Conservation (phyloP, 2,797 vertebrate genomes). For the Galagoides demidoff region DNA sequence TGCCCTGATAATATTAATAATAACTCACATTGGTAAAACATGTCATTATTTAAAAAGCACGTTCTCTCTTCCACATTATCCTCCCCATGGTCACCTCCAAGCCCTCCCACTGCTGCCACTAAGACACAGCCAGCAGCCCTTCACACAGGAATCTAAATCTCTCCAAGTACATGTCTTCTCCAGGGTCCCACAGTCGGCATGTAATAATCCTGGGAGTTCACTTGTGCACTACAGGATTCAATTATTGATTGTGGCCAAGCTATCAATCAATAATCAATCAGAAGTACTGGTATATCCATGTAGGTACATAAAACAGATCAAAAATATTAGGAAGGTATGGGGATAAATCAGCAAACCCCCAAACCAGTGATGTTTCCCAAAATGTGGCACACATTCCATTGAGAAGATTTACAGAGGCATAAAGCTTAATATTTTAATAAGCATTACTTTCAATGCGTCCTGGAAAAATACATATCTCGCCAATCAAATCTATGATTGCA, state of each 20-base stretch:
- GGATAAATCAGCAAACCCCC: not conserved
- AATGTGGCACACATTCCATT: not conserved
- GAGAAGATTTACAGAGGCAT: not conserved
- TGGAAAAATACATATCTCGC: not conserved
- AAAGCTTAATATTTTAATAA: not conserved
- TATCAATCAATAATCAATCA: not conserved
- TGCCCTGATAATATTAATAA: not conserved
- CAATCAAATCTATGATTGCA: not conserved
- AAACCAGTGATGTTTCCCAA: not conserved
- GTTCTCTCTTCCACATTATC: not conserved
- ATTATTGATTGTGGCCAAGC: not conserved
- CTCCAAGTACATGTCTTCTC: not conserved
- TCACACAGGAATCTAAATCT: not conserved
- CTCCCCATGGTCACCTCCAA: not conserved
- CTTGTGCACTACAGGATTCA: not conserved
- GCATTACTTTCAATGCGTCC: not conserved
- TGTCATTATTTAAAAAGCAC: not conserved
- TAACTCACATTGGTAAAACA: not conserved
- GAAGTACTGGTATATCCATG: not conserved
- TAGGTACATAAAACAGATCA: not conserved
- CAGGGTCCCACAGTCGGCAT: not conserved
- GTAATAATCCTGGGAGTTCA: not conserved
- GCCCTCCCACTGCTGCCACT: not conserved
- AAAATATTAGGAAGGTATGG: not conserved
- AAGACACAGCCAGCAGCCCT: not conserved